Conservation (phyloP, 2,113 vertebrate genomes). For the Ondatra zibethicus region DNA sequence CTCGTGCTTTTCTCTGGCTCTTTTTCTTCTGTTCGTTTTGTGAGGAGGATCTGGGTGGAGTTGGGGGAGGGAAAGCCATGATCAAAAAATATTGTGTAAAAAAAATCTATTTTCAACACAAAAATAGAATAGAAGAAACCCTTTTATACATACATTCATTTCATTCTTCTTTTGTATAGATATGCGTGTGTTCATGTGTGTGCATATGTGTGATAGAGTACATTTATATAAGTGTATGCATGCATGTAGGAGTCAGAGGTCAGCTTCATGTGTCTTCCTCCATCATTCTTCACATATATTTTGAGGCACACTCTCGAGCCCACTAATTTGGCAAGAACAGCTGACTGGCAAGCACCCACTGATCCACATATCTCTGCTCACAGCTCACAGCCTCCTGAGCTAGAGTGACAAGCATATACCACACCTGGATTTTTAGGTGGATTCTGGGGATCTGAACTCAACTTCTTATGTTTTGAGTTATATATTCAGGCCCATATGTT, state of each 20-base stretch:
- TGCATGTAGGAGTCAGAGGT: neutral
- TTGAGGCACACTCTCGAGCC: neutral
- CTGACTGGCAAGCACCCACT: neutral
- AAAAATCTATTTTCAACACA: neutral
- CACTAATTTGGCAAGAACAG: neutral
- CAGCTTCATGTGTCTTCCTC: neutral
- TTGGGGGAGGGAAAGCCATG: no score
- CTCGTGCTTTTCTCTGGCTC: neutral
- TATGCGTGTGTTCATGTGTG: neutral
- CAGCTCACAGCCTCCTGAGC: neutral
- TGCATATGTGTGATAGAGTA: neutral
- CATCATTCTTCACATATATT: neutral
- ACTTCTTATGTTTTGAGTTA: neutral
- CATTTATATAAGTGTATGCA: neutral
- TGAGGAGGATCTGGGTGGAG: neutral
- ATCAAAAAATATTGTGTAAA: neutral
- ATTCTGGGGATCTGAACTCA: neutral
- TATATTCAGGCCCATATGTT: neutral
- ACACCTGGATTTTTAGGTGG: neutral
- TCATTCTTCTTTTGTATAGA: neutral
- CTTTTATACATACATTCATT: neutral
- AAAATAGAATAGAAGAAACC: neutral
- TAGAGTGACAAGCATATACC: neutral
- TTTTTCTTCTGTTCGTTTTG: neutral
- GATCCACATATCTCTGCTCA: neutral